Conservation (phyloP, 2,797 vertebrate genomes). For the Cossypha dichroa region DNA sequence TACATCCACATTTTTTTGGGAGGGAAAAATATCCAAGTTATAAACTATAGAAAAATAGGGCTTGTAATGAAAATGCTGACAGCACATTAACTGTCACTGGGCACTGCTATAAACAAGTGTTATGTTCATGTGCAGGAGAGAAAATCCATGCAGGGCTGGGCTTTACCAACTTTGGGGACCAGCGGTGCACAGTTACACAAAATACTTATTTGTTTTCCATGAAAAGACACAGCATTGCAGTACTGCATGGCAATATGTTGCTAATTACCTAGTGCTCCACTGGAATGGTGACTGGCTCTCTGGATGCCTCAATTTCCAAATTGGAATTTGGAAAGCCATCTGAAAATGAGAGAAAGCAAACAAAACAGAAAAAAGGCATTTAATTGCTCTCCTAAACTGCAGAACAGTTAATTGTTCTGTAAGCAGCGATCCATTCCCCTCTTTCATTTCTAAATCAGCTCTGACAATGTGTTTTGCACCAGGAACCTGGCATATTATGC, state of each 20-base stretch:
- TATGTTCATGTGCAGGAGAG: background rate
- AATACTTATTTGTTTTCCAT: background rate
- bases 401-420: background rate
- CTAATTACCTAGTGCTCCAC: background rate
- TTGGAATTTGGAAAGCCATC: background rate
- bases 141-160: background rate
- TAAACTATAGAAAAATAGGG: slow-evolving; percentile 44
- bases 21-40: background rate
- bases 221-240: background rate
- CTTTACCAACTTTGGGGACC: slow-evolving; percentile 15
- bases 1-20: background rate
- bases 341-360: background rate
- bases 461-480: background rate
- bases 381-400: background rate
- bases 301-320: background rate
- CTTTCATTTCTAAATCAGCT: background rate
- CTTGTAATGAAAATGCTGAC: slow-evolving; percentile 51
- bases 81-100: slow-evolving; percentile 12
- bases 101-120: slow-evolving; percentile 19
- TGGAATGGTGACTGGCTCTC: background rate
- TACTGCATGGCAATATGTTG: background rate
- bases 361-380: background rate
- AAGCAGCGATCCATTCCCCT: background rate
- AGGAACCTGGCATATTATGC: background rate
- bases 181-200: background rate